Base-by-base conservation (phyloP, 2,888 invertebrate species). In the Allacma fusca region DNA sequence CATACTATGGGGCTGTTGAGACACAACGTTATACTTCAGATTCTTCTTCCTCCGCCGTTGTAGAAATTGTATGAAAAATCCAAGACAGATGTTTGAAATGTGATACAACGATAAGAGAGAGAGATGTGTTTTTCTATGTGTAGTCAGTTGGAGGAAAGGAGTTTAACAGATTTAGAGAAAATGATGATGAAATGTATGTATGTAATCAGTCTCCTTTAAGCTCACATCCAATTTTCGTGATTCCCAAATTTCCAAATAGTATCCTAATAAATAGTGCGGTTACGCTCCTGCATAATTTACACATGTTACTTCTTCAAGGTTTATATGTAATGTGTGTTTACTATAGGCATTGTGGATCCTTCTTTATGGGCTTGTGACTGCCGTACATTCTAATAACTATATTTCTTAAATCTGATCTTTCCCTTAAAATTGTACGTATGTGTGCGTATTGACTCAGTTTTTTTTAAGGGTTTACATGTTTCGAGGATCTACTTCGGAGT, bases 11-110 rank as follows among this genome's bases (percentile, higher is more conserved):
- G n/a, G n/a, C n/a, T n/a, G n/a, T n/a, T n/a, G n/a, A n/a, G 9
- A 64, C 16, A 29, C 1, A 16, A 12, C 21, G 4, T 50, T 19
- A 9, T 50, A 12, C 50, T 50, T 16, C 50, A 50, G 9, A 12
- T 50, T 50, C 50, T 4, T 50, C 5, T 50, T 5, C 16, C 2
- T 4, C 5, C 2, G 16, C 19, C 5, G 5, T 34, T 9, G 16
- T 13, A 50, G n/a, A 50, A 50, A 19, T 1, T 50, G 23, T 24
- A 70, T 70, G 50, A 50, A 23, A n/a, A 70, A 21, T 24, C 19
- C 16, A 59, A 73, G 59, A 64, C 73, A 73, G 73, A 73, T 73
- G 73, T 73, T 73, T 73, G 73, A 73, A 64, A 73, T 64, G 73
- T 73, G 72, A 72, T 72, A 34, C 59, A 13, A 23, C 59, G 73